Conservation (phyloP, 2,797 vertebrate species). For the Anguilla megastoma region DNA sequence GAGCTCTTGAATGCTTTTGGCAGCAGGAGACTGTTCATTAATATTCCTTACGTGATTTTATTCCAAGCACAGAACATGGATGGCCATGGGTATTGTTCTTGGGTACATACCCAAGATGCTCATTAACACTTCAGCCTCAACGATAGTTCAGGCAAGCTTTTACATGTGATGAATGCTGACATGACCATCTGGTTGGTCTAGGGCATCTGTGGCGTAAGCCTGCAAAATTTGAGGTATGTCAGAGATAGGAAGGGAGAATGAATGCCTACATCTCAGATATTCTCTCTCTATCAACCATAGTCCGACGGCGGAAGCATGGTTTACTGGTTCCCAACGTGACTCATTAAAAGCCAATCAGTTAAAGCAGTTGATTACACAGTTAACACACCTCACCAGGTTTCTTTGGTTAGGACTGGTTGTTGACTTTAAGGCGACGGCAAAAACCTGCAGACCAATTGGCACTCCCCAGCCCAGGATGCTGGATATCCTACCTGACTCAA, state of each 20-base stretch:
- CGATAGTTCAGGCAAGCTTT: background rate
- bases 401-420: background rate
- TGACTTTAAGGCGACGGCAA: background rate
- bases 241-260: background rate
- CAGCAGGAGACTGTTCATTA: background rate
- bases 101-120: background rate
- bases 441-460: background rate
- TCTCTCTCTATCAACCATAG: background rate
- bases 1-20: background rate
- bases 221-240: background rate
- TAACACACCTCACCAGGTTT: background rate
- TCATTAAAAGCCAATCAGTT: background rate
- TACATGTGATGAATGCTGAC: background rate
- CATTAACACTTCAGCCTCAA: background rate
- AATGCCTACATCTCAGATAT: background rate
- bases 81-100: background rate
- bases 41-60: background rate
- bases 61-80: background rate
- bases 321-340: background rate
- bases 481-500: background rate
- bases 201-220: background rate
- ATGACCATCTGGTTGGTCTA: background rate
- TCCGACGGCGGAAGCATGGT: background rate
- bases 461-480: background rate
- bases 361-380: background rate